Evolutionary conservation across 1,140 invertebrate species (phyloP).

Genomic region (Drosophila subobscura): DNA sequence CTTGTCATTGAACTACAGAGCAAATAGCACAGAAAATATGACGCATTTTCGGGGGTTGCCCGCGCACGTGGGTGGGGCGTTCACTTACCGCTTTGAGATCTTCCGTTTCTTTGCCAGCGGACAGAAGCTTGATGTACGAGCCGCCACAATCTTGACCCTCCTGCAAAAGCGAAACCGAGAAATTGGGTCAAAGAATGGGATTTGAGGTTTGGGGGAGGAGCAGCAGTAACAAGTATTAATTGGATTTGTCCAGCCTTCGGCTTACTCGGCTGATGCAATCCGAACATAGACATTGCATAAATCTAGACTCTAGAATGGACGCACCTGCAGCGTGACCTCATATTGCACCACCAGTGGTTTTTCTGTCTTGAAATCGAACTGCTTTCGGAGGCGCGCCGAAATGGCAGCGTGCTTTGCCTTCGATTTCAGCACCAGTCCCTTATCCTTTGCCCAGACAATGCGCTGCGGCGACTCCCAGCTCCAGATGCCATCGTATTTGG

Average conservation of each 20-base stretch:
- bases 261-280: slow-evolving; percentile 64
- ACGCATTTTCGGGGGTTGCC: slow-evolving; percentile 16
- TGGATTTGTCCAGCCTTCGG: slow-evolving; percentile 55
- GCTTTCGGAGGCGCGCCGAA: slow-evolving; percentile 90
- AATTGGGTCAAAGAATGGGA: slow-evolving; percentile 24
- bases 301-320: slow-evolving; percentile 14
- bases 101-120: slow-evolving; percentile 86
- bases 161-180: slow-evolving; percentile 50
- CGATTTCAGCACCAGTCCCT: slow-evolving; percentile 95
- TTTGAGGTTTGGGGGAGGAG: slow-evolving; percentile 29
- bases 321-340: slow-evolving; percentile 90
- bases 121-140: slow-evolving; percentile 97
- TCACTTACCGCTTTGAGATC: slow-evolving; percentile 87
- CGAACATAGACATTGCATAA: background rate
- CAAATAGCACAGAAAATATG: slow-evolving; percentile 10
- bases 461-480: slow-evolving; percentile 90
- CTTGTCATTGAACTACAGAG: slow-evolving; percentile 93
- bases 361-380: slow-evolving; percentile 92
- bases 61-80: background rate
- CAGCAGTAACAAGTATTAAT: slow-evolving; percentile 69
- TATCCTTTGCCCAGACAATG: slow-evolving; percentile 91
- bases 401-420: slow-evolving; percentile 99
- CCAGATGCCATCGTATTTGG: slow-evolving; percentile 97
- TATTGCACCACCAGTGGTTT: slow-evolving; percentile 98
- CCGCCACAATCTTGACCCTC: slow-evolving; percentile 99